These are phyloP conservation scores for Ailuropoda melanoleuca DNA, from an alignment of 2,113 vertebrate species.

Conservation along the genomic window DNA sequence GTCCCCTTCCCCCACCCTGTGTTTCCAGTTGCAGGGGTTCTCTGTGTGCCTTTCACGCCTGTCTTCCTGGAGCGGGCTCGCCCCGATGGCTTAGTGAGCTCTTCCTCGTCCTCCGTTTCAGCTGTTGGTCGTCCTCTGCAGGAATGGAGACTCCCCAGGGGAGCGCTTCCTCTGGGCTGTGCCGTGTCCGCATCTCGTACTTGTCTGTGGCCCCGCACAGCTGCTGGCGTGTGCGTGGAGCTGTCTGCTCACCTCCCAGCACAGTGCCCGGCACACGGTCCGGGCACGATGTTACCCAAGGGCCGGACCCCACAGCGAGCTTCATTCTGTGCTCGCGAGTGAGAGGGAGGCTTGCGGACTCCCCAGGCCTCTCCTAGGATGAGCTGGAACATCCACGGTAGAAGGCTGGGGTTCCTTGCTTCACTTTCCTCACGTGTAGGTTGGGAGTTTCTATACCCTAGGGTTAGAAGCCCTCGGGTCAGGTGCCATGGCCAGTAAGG, in stretches of 20 bases:
- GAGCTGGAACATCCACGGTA: fast-evolving
- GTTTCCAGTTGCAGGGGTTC: neutral
- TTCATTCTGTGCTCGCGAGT: neutral
- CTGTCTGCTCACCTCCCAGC: neutral
- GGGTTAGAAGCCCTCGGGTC: neutral
- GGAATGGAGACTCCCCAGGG: fast-evolving
- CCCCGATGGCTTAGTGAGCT: fast-evolving
- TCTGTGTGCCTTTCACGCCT: fast-evolving
- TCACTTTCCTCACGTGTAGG: no score
- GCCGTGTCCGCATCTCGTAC: fast-evolving
- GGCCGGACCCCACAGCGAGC: neutral
- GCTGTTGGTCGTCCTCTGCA: fast-evolving
- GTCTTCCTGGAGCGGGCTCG: neutral
- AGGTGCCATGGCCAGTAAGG: neutral
- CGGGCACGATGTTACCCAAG: neutral
- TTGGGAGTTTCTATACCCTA: neutral
- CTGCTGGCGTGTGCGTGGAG: neutral
- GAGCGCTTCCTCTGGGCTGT: neutral
- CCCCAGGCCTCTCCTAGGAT: neutral
- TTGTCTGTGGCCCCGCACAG: neutral
- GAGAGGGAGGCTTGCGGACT: no score
- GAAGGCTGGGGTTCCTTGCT: neutral
- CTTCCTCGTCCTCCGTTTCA: neutral
- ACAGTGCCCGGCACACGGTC: neutral
- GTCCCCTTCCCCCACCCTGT: fast-evolving